Evolutionary conservation across 2,888 invertebrate genomes (phyloP), one percentile per base, ranked within the genome.

Genomic region (Plebejus melissa): DNA sequence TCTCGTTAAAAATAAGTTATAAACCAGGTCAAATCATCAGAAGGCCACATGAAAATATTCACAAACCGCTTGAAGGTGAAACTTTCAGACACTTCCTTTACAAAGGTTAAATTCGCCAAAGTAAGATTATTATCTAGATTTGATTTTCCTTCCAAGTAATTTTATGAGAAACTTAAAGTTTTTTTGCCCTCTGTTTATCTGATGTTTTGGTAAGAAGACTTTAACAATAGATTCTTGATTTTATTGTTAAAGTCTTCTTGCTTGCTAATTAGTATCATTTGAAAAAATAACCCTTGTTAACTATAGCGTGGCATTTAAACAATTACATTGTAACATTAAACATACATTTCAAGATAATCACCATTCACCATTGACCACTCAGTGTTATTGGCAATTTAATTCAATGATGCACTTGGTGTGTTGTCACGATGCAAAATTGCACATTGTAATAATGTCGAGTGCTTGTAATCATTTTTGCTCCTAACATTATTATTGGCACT

Each of bases 11-110:
- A 72, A 72, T 72, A 72, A 54, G 54, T 72, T 54, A 54, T 16
- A 72, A 72, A 46, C 28, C 46, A 72, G 72, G 72, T 72, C 72
- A 72, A 72, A 46, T 3, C 72, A 50, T 50, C 28, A 54, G 32
- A 72, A 50, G 50, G 72, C 22, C 50, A 16, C 5, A 16, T 36
- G 32, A 13, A 65, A 50, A 69, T 69, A 69, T 38, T 38, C 11
- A 46, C 71, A 72, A 28, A 16, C 22, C 32, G 16, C 28, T 50
- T 6, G 36, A 70, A 70, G 22, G 38, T 11, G 70, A 38, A 41
- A 41, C 70, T 41, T 70, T 70, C 41, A 38, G n/a, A 41, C 41
- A 38, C 4, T 70, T 70, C 70, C 70, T 70, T 41, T 41, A 7
- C n/a, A 69, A 36, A 41, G 41, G 11, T 32, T 54, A 46, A 70